phyloP scores from a whole-genome alignment of 2,113 vertebrate species.

The Zosterops lateralis region DNA sequence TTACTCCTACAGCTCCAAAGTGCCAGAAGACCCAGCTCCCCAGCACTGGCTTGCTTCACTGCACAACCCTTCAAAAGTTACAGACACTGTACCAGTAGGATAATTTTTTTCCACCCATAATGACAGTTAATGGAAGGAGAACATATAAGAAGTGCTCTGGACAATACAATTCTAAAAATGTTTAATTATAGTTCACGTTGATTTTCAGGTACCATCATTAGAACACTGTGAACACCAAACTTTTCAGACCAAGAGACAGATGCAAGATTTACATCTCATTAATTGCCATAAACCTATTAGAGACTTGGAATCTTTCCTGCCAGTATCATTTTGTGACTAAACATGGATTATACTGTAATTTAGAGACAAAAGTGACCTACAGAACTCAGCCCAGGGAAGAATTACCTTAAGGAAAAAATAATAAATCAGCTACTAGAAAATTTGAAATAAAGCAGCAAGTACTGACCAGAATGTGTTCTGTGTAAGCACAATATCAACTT shows the following conservation, averaged over 20 bases:
- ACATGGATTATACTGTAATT: neutral
- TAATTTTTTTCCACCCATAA: neutral
- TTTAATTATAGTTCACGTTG: neutral
- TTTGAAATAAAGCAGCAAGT: neutral
- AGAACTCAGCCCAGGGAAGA: neutral
- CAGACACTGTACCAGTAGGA: neutral
- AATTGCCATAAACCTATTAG: neutral
- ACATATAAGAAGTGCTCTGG: neutral
- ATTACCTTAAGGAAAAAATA: neutral
- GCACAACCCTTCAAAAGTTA: neutral
- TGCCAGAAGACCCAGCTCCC: neutral
- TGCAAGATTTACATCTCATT: neutral
- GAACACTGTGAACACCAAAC: neutral
- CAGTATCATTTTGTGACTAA: neutral
- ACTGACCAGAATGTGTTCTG: neutral
- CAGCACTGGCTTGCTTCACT: neutral
- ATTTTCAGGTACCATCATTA: neutral
- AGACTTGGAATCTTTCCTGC: neutral
- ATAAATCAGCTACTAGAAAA: neutral
- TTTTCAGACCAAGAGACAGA: neutral
- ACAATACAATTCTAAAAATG: neutral
- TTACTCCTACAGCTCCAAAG: neutral
- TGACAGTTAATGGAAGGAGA: neutral
- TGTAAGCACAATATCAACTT: neutral
- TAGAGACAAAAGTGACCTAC: neutral